Base-by-base conservation (phyloP, 2,888 invertebrate genomes). In the Oscheius sp. region DNA sequence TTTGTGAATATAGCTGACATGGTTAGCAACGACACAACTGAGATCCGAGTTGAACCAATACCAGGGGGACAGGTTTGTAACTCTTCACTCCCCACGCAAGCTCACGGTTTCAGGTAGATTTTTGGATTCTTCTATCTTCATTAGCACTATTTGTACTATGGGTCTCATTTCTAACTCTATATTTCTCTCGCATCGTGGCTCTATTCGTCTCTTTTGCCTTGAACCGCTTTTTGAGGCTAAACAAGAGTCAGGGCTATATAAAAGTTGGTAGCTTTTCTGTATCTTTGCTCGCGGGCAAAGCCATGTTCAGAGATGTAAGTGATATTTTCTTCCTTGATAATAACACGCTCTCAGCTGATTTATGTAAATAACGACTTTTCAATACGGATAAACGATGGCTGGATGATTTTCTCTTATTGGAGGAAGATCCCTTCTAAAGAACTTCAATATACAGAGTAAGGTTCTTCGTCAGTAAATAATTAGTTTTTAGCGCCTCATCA, bases 371-470 rank as follows among this genome's bases (percentile, higher is more conserved):
- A 93, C 86, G 96, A 98, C 89, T 95, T 93, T 88, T 93, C 94
- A 34, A 88, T 95, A 46, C 91, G 96, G 76, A 91, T 96, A 76
- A 96, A 96, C 88, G 96, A 97, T 89, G 97, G 96, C 1, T 96
- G 95, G 90, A 90, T 96, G 75, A 94, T 96, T 88, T 97, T 98
- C 89, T 91, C 96, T 58, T 98, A 96, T 94, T 98, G 97, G 97
- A 90, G 94, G 75, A 95, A 95, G 87, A 92, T 95, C 61, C 71
- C 74, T 25, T 52, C 71, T 12, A 70, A 73, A 15, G 66, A 65
- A 27, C 34, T 75, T 29, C 58, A 77, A 58, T 69, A 75, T 27
- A 65, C 58, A 15, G 55, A 53, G 69, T 69, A 33, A 27, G 58
- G 31, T 8, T n/a, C 8, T 10, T 10, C 12, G 37, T 37, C 37